Conservation (phyloP, 2,888 invertebrate species). For the Oscheius sp. region DNA sequence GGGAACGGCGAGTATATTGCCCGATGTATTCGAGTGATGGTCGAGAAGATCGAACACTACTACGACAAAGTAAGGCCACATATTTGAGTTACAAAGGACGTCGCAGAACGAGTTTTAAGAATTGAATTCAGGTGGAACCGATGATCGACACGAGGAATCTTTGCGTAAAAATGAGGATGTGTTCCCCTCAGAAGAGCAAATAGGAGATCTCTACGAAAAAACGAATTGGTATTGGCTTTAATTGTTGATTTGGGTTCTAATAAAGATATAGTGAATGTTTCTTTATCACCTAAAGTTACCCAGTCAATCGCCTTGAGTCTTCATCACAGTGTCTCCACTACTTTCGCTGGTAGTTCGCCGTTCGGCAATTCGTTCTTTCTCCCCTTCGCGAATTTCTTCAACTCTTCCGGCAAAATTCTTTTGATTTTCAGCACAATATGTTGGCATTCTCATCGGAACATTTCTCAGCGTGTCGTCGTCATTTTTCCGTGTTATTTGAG, state of each 20-base stretch:
- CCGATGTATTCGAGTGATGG: slow-evolving; percentile 43
- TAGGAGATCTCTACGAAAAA: background rate
- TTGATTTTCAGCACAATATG: no score
- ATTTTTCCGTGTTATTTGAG: no score
- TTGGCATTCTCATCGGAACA: no score
- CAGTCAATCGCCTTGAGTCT: no score
- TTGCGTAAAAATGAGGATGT: slow-evolving; percentile 44
- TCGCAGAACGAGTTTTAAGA: no score
- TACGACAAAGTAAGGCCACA: slow-evolving; percentile 38
- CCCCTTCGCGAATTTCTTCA: no score
- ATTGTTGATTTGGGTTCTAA: background rate
- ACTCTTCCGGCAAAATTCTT: no score
- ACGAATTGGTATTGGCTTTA: background rate
- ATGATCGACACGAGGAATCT: slow-evolving; percentile 45
- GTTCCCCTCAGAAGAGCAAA: slow-evolving; percentile 19
- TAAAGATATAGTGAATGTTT: background rate
- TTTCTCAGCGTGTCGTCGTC: no score
- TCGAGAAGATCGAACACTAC: slow-evolving; percentile 50
- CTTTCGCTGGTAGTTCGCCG: no score
- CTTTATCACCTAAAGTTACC: no score
- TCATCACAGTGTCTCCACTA: no score
- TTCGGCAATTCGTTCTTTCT: no score
- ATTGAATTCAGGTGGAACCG: slow-evolving; percentile 50
- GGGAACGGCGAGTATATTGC: slow-evolving; percentile 45
- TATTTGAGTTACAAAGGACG: background rate